Base-by-base conservation (phyloP, 2,113 vertebrate genomes). In the Apistogramma diplotaenia region DNA sequence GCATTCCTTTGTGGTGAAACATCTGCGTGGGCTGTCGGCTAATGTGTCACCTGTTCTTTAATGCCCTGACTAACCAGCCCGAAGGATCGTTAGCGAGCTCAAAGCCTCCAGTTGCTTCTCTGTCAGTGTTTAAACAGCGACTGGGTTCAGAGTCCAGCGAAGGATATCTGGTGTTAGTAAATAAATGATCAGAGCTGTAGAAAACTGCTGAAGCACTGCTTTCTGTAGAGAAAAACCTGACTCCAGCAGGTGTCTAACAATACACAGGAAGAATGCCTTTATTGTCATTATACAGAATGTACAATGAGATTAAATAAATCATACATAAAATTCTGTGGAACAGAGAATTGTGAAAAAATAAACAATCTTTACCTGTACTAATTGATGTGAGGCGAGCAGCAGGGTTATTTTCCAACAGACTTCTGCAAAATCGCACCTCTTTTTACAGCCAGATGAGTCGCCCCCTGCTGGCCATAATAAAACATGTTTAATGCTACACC, bases 141-240 rank as follows among this genome's bases (percentile, higher is more conserved):
- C 80, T 2, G 10, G 54, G 92, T 59, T 91, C 92, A 89, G 65
- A 60, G 93, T 94, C 86, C 84, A 74, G 59, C 55, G 70, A 73
- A 58, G 72, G 37, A 83, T 46, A 74, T 55, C 49, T 65, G 49
- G 60, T 76, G 82, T 78, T 81, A 72, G 83, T 72, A 84, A 62
- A 75, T 75, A 71, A 87, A 89, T 78, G 81, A 65, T 77, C 74
- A 65, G 21, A 67, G 1, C 12, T 3, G 67, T 4, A 59, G 33
- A 67, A 76, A 85, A 13, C 25, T 25, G 12, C 74, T 53, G 25
- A 35, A 9, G 21, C 25, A 2, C 58, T 33, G 27, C 49, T 54
- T 15, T 53, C n/a, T 59, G 54, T 58, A 12, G 53, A 35, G 33
- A 70, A 19, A 33, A 55, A n/a, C 56, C 19, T 3, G 6, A n/a